Base-by-base conservation (phyloP, 1,140 invertebrate species). In the Spodoptera frugiperda region DNA sequence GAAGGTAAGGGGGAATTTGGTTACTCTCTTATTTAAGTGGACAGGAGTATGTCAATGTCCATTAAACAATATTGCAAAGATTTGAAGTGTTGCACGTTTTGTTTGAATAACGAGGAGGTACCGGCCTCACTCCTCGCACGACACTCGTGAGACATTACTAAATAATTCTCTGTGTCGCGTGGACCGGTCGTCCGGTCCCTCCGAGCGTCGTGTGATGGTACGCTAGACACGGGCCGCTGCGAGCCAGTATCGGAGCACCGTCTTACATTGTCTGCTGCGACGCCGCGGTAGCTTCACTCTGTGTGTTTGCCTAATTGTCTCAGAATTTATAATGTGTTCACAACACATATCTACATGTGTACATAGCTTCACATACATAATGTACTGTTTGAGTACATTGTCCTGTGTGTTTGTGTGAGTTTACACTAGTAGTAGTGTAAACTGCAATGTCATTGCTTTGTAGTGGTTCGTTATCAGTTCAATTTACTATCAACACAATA, bases 101-200 rank as follows among this genome's bases (percentile, higher is more conserved):
- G 25, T 25, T 25, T 25, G 25, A 25, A 25, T 25, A 25, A 72
- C 33, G 53, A 17, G 21, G 44, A 25, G 53, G 46, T 30, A 19
- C 59, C 10, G 15, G 54, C 30, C 1, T 46, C 19, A 11, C 51
- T 17, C 53, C 10, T 21, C 30, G 57, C 70, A 74, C 51, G 61
- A 72, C 55, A 54, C 44, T 76, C 63, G 44, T 53, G 54, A 75
- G 71, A 75, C 14, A 49, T 71, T 82, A 72, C 68, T 87, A 83
- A 87, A 87, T 87, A 82, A 87, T 87, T 87, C 85, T 49, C 76
- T 83, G 81, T 86, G 81, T 83, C n/a, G 21, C 54, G 25, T 21
- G 17, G 19, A 12, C 76, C 12, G 5, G 19, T 21, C 55, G 54
- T 25, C 11, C 11, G 10, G 25, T 57, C 17, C 39, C 44, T 39